Evolutionary conservation across 2,888 invertebrate genomes (phyloP).

Genomic region (Monochamus alternatus): DNA sequence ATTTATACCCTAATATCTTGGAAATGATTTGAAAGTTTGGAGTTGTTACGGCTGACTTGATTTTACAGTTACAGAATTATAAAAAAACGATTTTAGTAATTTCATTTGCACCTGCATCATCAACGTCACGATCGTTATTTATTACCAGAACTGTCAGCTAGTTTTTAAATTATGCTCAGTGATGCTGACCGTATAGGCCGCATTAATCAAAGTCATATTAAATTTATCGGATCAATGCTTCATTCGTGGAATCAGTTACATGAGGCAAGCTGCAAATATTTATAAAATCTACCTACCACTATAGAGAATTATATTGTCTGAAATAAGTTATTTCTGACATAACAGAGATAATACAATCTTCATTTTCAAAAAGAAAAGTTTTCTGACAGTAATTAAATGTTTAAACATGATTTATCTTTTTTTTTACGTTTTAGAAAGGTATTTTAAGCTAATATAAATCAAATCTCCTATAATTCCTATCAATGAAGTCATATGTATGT

Average conservation of each 20-base stretch:
- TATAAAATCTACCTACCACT: too few species aligned
- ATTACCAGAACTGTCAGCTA: neutral
- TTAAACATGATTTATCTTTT: too few species aligned
- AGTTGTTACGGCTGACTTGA: neutral
- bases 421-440: too few species aligned
- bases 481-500: too few species aligned
- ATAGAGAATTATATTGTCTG: too few species aligned
- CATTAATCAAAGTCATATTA: neutral
- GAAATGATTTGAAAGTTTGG: neutral
- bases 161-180: neutral
- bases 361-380: too few species aligned
- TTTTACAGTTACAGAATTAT: neutral
- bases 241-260: neutral
- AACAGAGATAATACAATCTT: too few species aligned
- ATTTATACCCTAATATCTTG: conserved; percentile 6
- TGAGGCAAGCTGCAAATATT: too few species aligned
- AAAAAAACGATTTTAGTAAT: neutral
- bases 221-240: neutral
- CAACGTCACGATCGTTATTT: neutral
- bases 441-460: too few species aligned
- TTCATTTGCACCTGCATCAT: neutral
- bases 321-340: too few species aligned
- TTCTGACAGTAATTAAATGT: too few species aligned
- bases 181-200: neutral
- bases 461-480: too few species aligned